Percentiles rank a stretch among this genome's conserved stretches.
Conservation (phyloP, 2,888 invertebrate genomes). For the Hyposoter dolosus region DNA sequence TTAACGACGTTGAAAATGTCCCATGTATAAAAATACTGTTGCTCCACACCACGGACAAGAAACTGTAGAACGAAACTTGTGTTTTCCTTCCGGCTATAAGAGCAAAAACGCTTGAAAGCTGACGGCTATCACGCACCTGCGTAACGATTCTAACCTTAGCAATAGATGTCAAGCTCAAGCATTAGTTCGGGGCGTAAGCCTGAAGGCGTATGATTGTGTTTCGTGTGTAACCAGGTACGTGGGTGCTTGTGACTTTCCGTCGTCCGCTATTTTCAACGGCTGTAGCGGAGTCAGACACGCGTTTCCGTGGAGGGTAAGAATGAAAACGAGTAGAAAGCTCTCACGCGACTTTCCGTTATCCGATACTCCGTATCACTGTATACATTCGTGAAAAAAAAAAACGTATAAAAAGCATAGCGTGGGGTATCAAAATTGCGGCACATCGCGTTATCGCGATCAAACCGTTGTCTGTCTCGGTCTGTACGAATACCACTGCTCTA, state of each 20-base stretch:
- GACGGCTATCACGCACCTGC: slow-evolving; percentile 49
- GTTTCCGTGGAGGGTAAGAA: slow-evolving; percentile 26
- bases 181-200: slow-evolving; percentile 17
- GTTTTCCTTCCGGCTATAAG: slow-evolving; percentile 29
- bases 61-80: slow-evolving; percentile 37
- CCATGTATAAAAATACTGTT: slow-evolving; percentile 1
- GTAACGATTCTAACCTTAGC: slow-evolving; percentile 48
- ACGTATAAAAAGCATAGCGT: slow-evolving; percentile 23
- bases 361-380: slow-evolving; percentile 30
- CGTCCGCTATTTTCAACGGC: slow-evolving; percentile 42
- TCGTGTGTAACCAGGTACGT: neutral
- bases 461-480: slow-evolving; percentile 37
- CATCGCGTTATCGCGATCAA: slow-evolving; percentile 48
- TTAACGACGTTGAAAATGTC: neutral
- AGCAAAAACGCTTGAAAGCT: slow-evolving; percentile 42
- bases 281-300: slow-evolving; percentile 33
- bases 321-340: slow-evolving; percentile 28
- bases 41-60: neutral
- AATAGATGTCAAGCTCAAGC: slow-evolving; percentile 41
- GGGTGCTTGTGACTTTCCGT: slow-evolving; percentile 19
- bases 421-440: slow-evolving; percentile 28
- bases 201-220: slow-evolving; percentile 6
- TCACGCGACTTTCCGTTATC: slow-evolving; percentile 50
- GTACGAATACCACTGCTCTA: neutral
- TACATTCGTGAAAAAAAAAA: neutral